Evolutionary conservation across 2,113 vertebrate species (phyloP).

Genomic region (Trinectes maculatus): DNA sequence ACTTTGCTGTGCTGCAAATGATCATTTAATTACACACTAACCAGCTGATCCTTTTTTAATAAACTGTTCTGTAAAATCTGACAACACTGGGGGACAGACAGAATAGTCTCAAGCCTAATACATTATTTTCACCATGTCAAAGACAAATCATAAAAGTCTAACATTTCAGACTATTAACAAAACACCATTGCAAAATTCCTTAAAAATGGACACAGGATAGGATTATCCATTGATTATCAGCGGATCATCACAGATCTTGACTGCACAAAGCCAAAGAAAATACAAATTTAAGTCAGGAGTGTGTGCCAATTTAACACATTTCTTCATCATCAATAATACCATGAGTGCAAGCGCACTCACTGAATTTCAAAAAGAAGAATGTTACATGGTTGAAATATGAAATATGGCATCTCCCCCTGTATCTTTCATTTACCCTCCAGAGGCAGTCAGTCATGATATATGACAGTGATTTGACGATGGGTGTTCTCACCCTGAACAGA

Average conservation of each 20-base stretch:
- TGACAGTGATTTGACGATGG: background rate
- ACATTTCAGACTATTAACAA: too few relatives aligned
- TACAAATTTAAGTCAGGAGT: background rate
- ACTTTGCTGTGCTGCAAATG: background rate
- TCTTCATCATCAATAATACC: too few relatives aligned
- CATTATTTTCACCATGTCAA: accelerated
- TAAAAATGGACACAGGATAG: too few relatives aligned
- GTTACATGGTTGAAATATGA: too few relatives aligned
- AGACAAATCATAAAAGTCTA: too few relatives aligned
- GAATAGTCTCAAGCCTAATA: background rate
- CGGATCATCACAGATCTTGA: too few relatives aligned
- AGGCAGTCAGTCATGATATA: background rate
- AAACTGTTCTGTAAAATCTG: background rate
- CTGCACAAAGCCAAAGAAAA: background rate
- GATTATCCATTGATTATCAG: too few relatives aligned
- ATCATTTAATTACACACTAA: too few relatives aligned
- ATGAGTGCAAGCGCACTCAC: too few relatives aligned
- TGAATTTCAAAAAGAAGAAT: background rate
- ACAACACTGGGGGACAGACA: too few relatives aligned
- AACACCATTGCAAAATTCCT: too few relatives aligned
- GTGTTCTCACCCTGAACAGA: slow-evolving; percentile 11
- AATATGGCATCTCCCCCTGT: background rate
- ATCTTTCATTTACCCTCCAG: background rate
- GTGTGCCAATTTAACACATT: background rate
- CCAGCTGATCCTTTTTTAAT: too few relatives aligned